Evolutionary conservation across 2,113 vertebrate genomes (phyloP).

Genomic region (Phalacrocorax carbo): DNA sequence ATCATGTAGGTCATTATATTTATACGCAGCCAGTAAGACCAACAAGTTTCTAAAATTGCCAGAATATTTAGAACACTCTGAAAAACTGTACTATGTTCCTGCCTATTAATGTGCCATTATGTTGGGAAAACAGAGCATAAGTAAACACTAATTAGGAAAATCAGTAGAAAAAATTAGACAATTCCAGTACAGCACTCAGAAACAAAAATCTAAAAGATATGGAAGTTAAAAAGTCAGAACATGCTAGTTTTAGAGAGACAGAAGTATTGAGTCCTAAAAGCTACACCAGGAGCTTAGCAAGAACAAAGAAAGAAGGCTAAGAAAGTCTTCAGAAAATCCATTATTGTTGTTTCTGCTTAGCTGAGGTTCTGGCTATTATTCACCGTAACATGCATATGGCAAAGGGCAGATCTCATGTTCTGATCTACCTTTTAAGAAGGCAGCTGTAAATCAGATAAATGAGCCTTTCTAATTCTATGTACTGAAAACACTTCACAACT

Average conservation of each 20-base stretch:
- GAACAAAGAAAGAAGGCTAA: not conserved
- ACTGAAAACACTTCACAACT: not conserved
- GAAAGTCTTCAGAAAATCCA: not conserved
- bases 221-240: not conserved
- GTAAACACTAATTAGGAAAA: slow-evolving; percentile 14
- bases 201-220: not conserved
- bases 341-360: not conserved
- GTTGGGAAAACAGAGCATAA: slow-evolving; percentile 18
- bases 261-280: not conserved
- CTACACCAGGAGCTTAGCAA: not conserved
- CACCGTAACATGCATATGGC: not conserved
- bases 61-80: slow-evolving; percentile 19
- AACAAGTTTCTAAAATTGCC: slow-evolving; percentile 15
- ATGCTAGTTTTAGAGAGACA: not conserved
- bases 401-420: not conserved
- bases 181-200: not conserved
- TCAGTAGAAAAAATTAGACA: not conserved
- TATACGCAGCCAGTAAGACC: slow-evolving; percentile 24
- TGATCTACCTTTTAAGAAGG: slow-evolving; percentile 3
- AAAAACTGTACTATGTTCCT: not conserved
- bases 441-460: slow-evolving; percentile 23
- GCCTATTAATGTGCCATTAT: not conserved
- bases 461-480: not conserved
- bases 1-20: slow-evolving; percentile 10
- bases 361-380: not conserved